Evolutionary conservation across 2,113 vertebrate species (phyloP).

Genomic region (Xerus inauris): DNA sequence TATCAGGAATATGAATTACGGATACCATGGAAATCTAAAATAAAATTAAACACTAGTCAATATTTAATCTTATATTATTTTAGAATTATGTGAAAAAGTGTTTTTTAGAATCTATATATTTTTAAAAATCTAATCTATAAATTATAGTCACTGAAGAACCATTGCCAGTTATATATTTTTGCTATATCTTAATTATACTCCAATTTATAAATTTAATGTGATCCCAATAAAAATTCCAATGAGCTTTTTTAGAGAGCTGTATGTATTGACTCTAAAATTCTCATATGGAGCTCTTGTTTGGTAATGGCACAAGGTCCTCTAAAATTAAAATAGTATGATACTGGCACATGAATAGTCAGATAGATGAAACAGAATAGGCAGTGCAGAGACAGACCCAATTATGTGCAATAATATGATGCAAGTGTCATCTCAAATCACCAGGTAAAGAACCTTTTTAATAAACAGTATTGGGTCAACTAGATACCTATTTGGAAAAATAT

Average conservation of each 20-base stretch:
- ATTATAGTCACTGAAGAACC: constrained; percentile 13
- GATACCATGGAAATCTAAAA: constrained; percentile 93
- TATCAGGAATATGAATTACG: constrained; percentile 95
- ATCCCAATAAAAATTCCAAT: constrained; percentile 45
- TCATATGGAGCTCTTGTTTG: neutral
- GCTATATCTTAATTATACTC: constrained; percentile 30
- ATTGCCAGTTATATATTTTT: constrained; percentile 20
- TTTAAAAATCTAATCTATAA: neutral
- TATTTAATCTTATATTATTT: constrained; percentile 47
- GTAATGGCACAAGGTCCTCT: neutral
- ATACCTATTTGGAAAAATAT: constrained; percentile 16
- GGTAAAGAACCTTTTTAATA: neutral
- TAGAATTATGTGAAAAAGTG: constrained; percentile 31
- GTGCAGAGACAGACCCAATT: neutral
- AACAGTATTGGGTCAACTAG: neutral
- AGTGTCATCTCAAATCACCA: neutral
- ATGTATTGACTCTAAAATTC: neutral
- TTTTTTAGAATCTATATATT: neutral
- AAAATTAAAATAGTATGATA: neutral
- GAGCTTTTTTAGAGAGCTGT: neutral
- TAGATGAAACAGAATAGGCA: neutral
- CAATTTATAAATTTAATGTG: constrained; percentile 45
- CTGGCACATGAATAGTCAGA: neutral
- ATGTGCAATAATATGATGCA: neutral
- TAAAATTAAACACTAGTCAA: constrained; percentile 65